phyloP scores from a whole-genome alignment of 2,888 invertebrate genomes.

The Metellina segmentata region DNA sequence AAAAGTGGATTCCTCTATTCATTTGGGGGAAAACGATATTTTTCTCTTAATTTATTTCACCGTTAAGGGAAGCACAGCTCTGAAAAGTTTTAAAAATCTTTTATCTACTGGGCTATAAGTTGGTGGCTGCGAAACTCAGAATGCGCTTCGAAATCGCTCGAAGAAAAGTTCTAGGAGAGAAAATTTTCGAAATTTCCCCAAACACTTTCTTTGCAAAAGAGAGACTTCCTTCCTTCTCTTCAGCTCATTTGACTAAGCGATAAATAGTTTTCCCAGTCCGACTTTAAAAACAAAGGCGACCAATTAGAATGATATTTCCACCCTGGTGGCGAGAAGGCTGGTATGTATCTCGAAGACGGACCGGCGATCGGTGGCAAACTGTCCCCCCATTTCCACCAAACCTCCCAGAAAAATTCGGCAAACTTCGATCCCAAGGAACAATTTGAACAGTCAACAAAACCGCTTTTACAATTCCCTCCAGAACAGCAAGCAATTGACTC shows the following conservation, averaged over 20 bases:
- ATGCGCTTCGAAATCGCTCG: background rate
- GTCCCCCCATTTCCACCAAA: background rate
- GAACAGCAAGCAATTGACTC: constrained; percentile 72
- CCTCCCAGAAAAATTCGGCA: constrained; percentile 47
- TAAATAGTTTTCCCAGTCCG: constrained; percentile 57
- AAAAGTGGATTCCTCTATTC: no score
- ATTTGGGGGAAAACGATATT: no score
- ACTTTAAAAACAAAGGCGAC: constrained; percentile 4
- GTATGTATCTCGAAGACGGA: background rate
- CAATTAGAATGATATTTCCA: constrained; percentile 42
- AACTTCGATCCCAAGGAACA: constrained; percentile 31
- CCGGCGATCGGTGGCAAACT: background rate
- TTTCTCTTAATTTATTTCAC: no score
- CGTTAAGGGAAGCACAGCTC: no score
- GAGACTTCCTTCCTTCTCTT: background rate
- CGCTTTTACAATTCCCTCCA: constrained; percentile 64
- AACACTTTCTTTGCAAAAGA: background rate
- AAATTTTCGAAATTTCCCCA: constrained; percentile 47
- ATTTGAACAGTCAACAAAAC: constrained; percentile 74
- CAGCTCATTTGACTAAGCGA: constrained; percentile 72
- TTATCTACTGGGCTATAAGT: background rate
- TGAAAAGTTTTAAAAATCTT: background rate
- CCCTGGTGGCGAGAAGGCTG: background rate
- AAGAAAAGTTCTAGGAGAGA: background rate
- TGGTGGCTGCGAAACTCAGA: background rate